Evolutionary conservation across 2,113 vertebrate species (phyloP), one percentile per base, ranked within the genome.

Genomic region (Engystomops pustulosus): DNA sequence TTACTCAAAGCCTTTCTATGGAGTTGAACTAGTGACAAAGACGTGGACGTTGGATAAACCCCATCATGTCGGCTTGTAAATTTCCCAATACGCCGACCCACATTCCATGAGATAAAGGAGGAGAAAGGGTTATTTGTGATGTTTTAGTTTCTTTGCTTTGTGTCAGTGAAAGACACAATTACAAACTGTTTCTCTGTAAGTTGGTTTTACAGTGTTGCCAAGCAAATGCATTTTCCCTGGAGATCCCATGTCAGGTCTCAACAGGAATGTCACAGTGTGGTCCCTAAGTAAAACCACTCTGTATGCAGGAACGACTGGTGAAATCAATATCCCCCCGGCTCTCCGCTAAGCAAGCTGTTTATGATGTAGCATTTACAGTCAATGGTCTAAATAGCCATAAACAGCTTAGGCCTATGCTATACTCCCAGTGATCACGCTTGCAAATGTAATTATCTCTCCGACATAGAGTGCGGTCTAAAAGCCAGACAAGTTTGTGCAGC

Each of bases 391-490:
- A 84, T 67, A 76, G 72, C 71, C 71, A 84, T 84, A 77, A 84
- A 84, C 81, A 84, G 81, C 72, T 84, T 84, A 82, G 80, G n/a
- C 34, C 55, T 84, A 77, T 77, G 71, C 72, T 53, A 67, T 68
- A 45, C 71, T 51, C 75, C n/a, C 58, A 51, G 81, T n/a, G 71
- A 77, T 76, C 70, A 77, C 1, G 51, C 49, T 71, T 30, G 51
- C 68, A 72, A 81, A 72, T 82, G 53, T 72, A 72, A 82, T 82
- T 45, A 82, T 60, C 80, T 72, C 49, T 55, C 80, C 51, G 10
- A 60, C 51, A 27, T 60, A 38, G 47, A 82, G 51, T 30, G 51
- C 68, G 11, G 49, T 58, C 49, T 71, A 70, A 44, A 55, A 71
- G 79, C 67, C 79, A 51, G 45, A n/a, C 45, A 70, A 27, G 41